Conservation (phyloP, 2,888 invertebrate species). For the Caenorhabditis parvicauda region DNA sequence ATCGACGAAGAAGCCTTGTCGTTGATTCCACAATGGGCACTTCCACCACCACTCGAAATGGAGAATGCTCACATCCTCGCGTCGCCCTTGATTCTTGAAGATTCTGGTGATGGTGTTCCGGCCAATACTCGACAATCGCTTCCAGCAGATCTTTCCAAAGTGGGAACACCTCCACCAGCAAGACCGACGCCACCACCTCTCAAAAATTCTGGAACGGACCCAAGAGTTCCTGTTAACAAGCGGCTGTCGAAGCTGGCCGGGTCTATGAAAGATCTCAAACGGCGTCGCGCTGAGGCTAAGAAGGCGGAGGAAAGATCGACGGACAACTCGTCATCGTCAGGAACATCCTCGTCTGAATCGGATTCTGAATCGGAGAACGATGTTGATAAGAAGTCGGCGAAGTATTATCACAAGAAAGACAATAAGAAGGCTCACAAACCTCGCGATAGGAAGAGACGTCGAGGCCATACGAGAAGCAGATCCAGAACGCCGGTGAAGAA, state of each 20-base stretch:
- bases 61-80: slow-evolving; percentile 7
- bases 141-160: background rate
- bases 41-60: slow-evolving; percentile 4
- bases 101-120: background rate
- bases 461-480: background rate
- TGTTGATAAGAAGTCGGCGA: background rate
- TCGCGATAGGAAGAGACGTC: slow-evolving; percentile 2
- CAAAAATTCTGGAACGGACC: too few species aligned
- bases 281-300: too few species aligned
- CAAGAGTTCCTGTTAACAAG: too few species aligned
- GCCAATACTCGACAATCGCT: background rate
- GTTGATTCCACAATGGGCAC: slow-evolving; percentile 18
- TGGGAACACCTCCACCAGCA: background rate
- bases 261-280: too few species aligned
- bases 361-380: background rate
- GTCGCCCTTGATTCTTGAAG: slow-evolving; percentile 8
- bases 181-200: too few species aligned
- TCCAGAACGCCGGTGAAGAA: background rate
- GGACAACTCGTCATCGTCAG: too few species aligned
- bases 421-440: background rate
- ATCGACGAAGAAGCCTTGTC: background rate
- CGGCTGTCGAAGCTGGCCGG: too few species aligned
- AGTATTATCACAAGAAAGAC: background rate
- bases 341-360: too few species aligned
- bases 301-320: too few species aligned